Percentiles rank a stretch among this genome's conserved stretches.
Conservation (phyloP, 2,888 invertebrate species). For the Pheosia tremula region DNA sequence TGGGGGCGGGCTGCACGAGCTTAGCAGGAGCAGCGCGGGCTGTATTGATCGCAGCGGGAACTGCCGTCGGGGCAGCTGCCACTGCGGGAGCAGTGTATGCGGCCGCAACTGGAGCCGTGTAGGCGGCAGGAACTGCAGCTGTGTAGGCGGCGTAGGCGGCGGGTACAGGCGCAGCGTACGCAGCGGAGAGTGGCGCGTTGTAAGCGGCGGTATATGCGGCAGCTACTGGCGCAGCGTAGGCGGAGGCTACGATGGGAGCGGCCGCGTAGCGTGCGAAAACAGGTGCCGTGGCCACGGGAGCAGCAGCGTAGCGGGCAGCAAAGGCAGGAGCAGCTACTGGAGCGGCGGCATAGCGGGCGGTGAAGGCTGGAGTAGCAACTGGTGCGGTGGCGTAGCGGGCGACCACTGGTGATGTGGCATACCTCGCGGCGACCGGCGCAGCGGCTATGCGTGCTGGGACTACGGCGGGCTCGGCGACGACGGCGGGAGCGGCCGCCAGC, state of each 20-base stretch:
- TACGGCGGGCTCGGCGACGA: conserved; percentile 63
- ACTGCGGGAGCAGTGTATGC: not conserved
- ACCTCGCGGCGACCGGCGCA: conserved; percentile 77
- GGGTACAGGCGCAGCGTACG: conserved; percentile 25
- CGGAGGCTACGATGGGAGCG: conserved; percentile 30
- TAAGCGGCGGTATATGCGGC: conserved; percentile 40
- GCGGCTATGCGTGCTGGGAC: conserved; percentile 52
- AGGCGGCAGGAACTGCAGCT: conserved; percentile 25
- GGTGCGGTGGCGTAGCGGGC: conserved; percentile 52
- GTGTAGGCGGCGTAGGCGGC: conserved; percentile 29
- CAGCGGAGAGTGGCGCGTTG: conserved; percentile 30
- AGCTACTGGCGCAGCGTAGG: conserved; percentile 37
- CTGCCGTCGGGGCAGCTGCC: conserved; percentile 15
- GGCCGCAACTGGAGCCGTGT: not conserved
- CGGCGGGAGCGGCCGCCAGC: conserved; percentile 62
- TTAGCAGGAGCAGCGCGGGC: conserved; percentile 74
- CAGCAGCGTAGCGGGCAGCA: conserved; percentile 38
- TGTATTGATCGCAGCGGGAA: conserved; percentile 23
- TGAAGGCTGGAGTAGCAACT: conserved; percentile 17
- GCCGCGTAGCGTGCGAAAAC: conserved; percentile 46
- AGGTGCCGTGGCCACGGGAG: conserved; percentile 44
- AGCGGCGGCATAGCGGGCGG: conserved; percentile 20
- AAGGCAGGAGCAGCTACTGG: conserved; percentile 32
- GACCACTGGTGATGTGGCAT: conserved; percentile 42
- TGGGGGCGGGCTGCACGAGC: conserved; percentile 78